Conservation (phyloP, 2,113 vertebrate genomes). For the Onychostruthus taczanowskii region DNA sequence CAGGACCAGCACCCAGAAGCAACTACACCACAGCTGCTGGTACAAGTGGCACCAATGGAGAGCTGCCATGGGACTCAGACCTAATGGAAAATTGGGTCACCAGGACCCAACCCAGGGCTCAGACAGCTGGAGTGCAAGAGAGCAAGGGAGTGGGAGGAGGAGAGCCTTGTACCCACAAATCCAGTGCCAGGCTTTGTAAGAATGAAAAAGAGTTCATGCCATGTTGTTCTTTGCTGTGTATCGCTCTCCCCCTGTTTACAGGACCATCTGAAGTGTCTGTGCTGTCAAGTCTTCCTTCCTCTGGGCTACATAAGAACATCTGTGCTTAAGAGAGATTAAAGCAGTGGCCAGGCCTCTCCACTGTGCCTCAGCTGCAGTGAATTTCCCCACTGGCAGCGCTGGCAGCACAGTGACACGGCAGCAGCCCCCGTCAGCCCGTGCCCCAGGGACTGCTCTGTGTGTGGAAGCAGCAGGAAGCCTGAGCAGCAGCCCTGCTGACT, state of each 20-base stretch:
- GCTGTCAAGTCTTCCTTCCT: neutral
- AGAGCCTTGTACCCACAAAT: neutral
- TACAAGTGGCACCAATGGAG: neutral
- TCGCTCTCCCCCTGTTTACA: neutral
- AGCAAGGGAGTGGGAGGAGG: neutral
- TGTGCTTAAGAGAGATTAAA: neutral
- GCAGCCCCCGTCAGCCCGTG: accelerated
- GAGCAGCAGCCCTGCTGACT: neutral
- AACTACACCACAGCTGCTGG: neutral
- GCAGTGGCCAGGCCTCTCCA: neutral
- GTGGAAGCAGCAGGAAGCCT: neutral
- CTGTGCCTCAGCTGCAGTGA: neutral
- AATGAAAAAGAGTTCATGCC: neutral
- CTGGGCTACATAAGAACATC: neutral
- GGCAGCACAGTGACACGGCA: accelerated
- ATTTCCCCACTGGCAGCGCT: neutral
- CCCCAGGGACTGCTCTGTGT: neutral
- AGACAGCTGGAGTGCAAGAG: neutral
- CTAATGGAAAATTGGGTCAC: neutral
- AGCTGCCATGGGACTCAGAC: accelerated
- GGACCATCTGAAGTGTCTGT: neutral
- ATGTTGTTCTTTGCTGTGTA: neutral
- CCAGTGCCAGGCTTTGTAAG: neutral
- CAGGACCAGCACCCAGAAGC: accelerated
- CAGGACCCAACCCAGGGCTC: neutral